Evolutionary conservation across 2,797 vertebrate species (phyloP), one percentile per base, ranked within the genome.

Genomic region (Lycodopsis pacificus): DNA sequence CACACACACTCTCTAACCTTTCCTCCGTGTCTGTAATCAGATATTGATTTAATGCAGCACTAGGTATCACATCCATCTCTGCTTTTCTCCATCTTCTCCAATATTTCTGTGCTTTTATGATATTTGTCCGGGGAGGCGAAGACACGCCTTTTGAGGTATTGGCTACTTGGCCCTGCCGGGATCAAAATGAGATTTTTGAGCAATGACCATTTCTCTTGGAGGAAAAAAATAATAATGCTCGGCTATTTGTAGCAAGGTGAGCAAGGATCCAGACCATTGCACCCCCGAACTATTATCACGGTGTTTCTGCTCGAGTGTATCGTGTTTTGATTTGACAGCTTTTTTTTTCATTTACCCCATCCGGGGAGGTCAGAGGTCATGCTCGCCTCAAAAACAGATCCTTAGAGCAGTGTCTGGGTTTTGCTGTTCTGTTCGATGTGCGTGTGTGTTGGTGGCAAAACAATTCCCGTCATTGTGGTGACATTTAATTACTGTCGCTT

Each of bases 21-120:
- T 76, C 62, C 70, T 79, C 67, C 49, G 69, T 71, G 68, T 79
- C 63, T 76, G 83, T 90, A 88, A 91, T 90, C 87, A 90, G 78
- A 86, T 92, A 92, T 92, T 85, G 87, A 91, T 91, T 91, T 82
- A 90, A 86, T 71, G 76, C 71, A 77, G 69, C 76, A 51, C 73
- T 46, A 38, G 81, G 70, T 83, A 88, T 89, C 84, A 84, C 84
- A 91, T 88, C 85, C 83, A 85, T 90, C 86, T 89, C 69, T 58
- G 71, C 73, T 76, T 81, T 88, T 80, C 68, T 82, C 79, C 65
- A 63, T 77, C 72, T 36, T 83, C 64, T 63, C 75, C 73, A 54
- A 83, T 73, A 86, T 86, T 84, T 86, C 68, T 59, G 51, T 61
- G 63, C 56, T 81, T 89, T 89, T 75, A 78, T 84, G 75, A 79